Evolutionary conservation across 2,888 invertebrate species (phyloP).

Genomic region (Brenthis hecate): DNA sequence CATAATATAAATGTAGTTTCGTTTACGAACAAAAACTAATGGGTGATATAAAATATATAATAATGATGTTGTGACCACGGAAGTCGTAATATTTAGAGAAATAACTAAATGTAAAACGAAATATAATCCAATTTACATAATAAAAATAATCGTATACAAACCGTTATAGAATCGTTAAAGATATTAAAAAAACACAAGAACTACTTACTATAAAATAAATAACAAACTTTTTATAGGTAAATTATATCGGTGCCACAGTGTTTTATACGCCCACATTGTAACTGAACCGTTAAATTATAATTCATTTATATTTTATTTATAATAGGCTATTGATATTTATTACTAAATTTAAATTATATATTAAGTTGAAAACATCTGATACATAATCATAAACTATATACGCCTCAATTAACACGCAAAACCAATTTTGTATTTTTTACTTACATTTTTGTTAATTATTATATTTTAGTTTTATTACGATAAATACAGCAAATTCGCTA

Average conservation of each 20-base stretch:
- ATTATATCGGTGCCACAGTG: constrained; percentile 34
- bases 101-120: neutral
- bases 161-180: constrained; percentile 30
- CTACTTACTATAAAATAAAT: constrained; percentile 31
- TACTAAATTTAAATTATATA: constrained; percentile 10
- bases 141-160: constrained; percentile 16
- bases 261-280: constrained; percentile 36
- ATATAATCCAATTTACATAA: constrained; percentile 18
- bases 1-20: too few species aligned
- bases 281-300: constrained; percentile 16
- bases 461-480: too few species aligned
- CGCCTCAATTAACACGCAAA: too few species aligned
- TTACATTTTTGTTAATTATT: too few species aligned
- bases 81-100: too few species aligned
- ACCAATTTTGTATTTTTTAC: too few species aligned
- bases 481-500: too few species aligned
- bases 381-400: too few species aligned
- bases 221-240: constrained; percentile 32
- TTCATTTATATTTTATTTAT: constrained; percentile 15
- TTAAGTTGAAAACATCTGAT: neutral
- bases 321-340: neutral
- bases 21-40: too few species aligned
- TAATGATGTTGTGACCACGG: too few species aligned
- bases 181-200: constrained; percentile 30
- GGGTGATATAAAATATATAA: too few species aligned